Percentiles rank a stretch among this genome's conserved stretches.
Conservation (phyloP, 2,113 vertebrate genomes). For the Clarias magur region DNA sequence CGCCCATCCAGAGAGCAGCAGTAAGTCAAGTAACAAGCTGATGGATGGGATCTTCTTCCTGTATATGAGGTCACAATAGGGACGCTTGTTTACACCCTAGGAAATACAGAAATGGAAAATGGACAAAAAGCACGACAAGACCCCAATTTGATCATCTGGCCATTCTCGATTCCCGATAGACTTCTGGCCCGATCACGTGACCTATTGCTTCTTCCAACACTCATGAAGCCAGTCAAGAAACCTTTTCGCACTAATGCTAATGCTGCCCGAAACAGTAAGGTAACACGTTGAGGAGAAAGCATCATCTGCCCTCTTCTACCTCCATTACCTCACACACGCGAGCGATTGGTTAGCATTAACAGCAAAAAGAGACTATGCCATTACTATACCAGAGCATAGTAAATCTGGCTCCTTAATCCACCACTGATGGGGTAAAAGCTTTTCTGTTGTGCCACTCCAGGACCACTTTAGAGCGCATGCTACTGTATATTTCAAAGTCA, state of each 20-base stretch:
- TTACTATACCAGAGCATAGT: background rate
- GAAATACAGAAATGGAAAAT: too few relatives aligned
- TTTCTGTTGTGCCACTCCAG: background rate
- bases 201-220: background rate
- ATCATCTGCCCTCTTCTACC: background rate
- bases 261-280: background rate
- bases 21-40: too few relatives aligned
- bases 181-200: background rate
- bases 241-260: background rate
- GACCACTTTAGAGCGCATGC: background rate
- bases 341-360: background rate
- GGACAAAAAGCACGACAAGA: too few relatives aligned
- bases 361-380: background rate
- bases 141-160: background rate
- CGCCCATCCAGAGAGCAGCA: too few relatives aligned
- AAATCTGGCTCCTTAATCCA: background rate
- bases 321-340: background rate
- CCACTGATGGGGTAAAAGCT: background rate
- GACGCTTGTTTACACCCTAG: too few relatives aligned
- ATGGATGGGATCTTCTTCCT: too few relatives aligned
- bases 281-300: background rate
- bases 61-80: too few relatives aligned
- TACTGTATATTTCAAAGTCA: background rate
- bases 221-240: background rate
- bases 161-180: background rate